phyloP scores from a whole-genome alignment of 2,888 invertebrate species.

The Drepanosiphum platanoidis region DNA sequence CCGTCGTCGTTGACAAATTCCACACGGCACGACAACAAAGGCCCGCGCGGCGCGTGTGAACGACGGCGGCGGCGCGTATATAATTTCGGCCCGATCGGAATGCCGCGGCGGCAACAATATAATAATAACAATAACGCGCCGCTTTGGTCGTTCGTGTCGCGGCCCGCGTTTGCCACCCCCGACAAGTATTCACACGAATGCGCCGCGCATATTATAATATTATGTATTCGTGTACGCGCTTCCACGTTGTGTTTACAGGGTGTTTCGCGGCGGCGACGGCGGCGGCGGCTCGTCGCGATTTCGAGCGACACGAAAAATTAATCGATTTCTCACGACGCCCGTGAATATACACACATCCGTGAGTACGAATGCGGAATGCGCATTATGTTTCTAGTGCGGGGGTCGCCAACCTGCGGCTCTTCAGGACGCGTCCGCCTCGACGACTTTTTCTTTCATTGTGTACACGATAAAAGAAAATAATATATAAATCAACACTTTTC shows the following conservation, averaged over 20 bases:
- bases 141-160: slow-evolving; percentile 3
- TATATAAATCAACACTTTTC: too few relatives aligned
- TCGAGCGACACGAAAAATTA: too few relatives aligned
- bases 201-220: neutral
- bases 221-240: too few relatives aligned
- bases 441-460: too few relatives aligned
- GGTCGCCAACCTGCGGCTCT: too few relatives aligned
- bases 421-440: too few relatives aligned
- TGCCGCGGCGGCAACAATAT: slow-evolving; percentile 31
- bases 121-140: slow-evolving; percentile 23
- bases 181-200: neutral
- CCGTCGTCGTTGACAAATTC: slow-evolving; percentile 26
- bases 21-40: slow-evolving; percentile 17
- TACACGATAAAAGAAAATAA: too few relatives aligned
- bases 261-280: too few relatives aligned
- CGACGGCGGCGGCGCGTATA: neutral
- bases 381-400: too few relatives aligned
- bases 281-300: too few relatives aligned
- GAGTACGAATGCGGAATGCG: neutral
- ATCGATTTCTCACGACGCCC: neutral
- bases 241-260: too few relatives aligned
- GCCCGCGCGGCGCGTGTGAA: slow-evolving; percentile 34
- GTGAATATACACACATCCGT: neutral
- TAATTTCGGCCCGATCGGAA: slow-evolving; percentile 41
- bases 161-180: slow-evolving; percentile 25